These are phyloP conservation scores for Lutjanus erythropterus DNA, from an alignment of 2,113 vertebrate genomes.

Conservation along the genomic window DNA sequence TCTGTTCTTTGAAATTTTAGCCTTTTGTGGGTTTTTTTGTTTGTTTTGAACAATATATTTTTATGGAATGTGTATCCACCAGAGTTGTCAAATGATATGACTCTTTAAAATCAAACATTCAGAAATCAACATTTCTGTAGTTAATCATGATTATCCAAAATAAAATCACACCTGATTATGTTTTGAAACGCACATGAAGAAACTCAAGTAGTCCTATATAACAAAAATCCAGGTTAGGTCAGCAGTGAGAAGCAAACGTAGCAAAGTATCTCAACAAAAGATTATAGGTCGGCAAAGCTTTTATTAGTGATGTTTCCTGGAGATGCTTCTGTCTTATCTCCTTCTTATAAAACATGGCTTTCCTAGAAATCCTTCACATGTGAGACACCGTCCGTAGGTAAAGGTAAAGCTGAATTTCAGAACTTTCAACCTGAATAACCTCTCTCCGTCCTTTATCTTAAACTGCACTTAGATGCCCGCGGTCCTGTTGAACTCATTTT, in stretches of 20 bases:
- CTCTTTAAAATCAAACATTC: too few relatives aligned
- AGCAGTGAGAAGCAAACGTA: background rate
- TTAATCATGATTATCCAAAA: background rate
- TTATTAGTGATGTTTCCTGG: background rate
- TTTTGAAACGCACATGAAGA: background rate
- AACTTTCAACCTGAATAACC: conserved; percentile 5
- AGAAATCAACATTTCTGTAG: background rate
- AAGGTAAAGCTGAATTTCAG: background rate
- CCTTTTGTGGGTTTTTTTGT: conserved; percentile 1
- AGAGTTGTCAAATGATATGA: conserved; percentile 56
- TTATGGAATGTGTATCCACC: conserved; percentile 83
- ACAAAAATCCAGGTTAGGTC: background rate
- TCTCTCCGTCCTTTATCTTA: conserved; percentile 1
- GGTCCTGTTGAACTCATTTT: conserved; percentile 1
- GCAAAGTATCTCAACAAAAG: too few relatives aligned
- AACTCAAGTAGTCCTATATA: background rate
- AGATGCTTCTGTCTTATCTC: background rate
- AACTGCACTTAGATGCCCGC: background rate
- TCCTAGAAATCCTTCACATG: background rate
- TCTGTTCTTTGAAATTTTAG: background rate
- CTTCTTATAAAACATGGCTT: background rate
- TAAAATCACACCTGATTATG: background rate
- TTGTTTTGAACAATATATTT: background rate
- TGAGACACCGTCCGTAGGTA: background rate
- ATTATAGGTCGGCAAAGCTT: too few relatives aligned